Evolutionary conservation across 2,797 vertebrate genomes (phyloP), one percentile per base, ranked within the genome.

Genomic region (Sardinella longiceps): DNA sequence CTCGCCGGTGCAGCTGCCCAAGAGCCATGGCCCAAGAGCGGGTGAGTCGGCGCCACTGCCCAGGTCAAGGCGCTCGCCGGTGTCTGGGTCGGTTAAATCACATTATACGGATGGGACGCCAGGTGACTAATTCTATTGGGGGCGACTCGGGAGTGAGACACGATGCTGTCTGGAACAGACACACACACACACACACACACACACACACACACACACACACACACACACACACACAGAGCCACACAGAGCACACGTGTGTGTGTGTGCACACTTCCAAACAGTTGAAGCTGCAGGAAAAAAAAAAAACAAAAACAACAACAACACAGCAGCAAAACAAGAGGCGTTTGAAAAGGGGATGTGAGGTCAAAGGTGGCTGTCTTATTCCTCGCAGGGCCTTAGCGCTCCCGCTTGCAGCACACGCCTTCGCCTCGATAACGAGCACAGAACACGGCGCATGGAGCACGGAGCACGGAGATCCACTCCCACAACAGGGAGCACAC

Each of bases 211-310:
- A 30, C n/a, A 3, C 11, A 66, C 11, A 70, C 14, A 33, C 9
- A 43, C 23, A 28, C 80, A 28, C n/a, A 9, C 91, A 91, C 92
- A 90, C 37, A 84, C 85, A 82, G n/a, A n/a, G n/a, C n/a, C 85
- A 28, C 86, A 88, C 87, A 91, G n/a, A n/a, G n/a, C 25, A 30
- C n/a, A 3, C 11, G 30, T 3, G 37, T 4, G 18, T 3, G 25
- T 48, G 46, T 48, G 46, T 88, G 20, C 15, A 51, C 50, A 51
- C 50, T 20, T 89, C 83, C 63, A 74, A 77, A 89, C 89, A 87
- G 83, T 86, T 82, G 83, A 87, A 83, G 83, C 89, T 60, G 6
- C 23, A 25, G 23, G 56, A n/a, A 58, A 58, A n/a, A 58, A 7
- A 58, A 7, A 7, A n/a, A 7, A 58, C 1, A 2, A 51, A 51